Base-by-base conservation (phyloP, 2,888 invertebrate species). In the Lottia gigantea region DNA sequence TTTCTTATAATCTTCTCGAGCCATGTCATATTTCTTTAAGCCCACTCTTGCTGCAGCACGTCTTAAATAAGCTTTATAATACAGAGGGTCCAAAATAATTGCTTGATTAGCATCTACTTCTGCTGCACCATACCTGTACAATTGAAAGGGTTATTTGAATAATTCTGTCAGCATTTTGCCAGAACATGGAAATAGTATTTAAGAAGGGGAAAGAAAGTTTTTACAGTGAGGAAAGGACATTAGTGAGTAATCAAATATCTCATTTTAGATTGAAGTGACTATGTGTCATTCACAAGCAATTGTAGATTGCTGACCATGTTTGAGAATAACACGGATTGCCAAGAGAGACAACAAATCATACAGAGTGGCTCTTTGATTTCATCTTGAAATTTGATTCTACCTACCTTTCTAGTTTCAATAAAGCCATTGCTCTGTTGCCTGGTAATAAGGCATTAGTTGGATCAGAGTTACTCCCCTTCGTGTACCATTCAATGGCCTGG, bases 351-450 rank as follows among this genome's bases (percentile, higher is more conserved):
- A 31, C 6, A 6, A 4, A 4, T 2, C 6, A 31, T 6, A 31
- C 31, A 31, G 31, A 31, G 31, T 31, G 31, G 31, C 31, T 31
- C 3, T 31, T 31, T 31, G 2, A 31, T 31, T 31, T 6, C 2
- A 31, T 31, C 31, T 4, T 31, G 31, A 40, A 40, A 40, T 1
- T 40, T 6, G 40, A 8, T 11, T 11, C 40, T 8, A 40, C 40
- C 7, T 68, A 85, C 84, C 92, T 92, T 76, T 94, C 92, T 79
- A 93, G 91, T 89, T 95, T 96, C 14, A 97, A 90, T 76, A 93
- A 92, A 80, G 97, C 97, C 68, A 96, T 91, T 1, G 95, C 96
- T 79, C 97, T 91, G 88, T 97, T 97, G 0, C 95, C 95, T 83
- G 92, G 95, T 85, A 94, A 94, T 16, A 95, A 91, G 2, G 96